Evolutionary conservation across 2,113 vertebrate species (phyloP).

Genomic region (Microcebus griseorufus): DNA sequence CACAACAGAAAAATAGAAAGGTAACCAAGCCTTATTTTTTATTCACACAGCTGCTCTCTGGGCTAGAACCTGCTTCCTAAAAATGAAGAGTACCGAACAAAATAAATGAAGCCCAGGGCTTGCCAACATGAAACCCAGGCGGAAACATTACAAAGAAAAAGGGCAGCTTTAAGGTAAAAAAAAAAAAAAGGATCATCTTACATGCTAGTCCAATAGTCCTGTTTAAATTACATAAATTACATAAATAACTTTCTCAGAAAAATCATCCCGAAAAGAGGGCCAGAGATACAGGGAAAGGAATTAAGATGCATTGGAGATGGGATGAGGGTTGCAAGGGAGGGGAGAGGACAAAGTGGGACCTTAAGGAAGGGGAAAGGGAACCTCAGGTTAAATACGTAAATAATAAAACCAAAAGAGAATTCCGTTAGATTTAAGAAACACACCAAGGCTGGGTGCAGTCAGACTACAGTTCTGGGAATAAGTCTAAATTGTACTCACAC

Average conservation of each 20-base stretch:
- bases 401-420: conserved; percentile 22
- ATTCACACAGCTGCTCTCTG: conserved; percentile 69
- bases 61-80: conserved; percentile 66
- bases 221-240: background rate
- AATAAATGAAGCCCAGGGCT: background rate
- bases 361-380: background rate
- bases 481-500: no score
- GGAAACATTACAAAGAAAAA: background rate
- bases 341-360: background rate
- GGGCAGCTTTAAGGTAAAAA: background rate
- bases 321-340: background rate
- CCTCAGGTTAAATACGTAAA: background rate
- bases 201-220: background rate
- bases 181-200: background rate
- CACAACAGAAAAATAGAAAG: conserved; percentile 81
- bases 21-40: conserved; percentile 73
- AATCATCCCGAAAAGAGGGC: background rate
- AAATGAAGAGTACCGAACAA: background rate
- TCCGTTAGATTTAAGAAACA: background rate
- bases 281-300: background rate
- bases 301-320: background rate
- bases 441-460: background rate
- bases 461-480: no score
- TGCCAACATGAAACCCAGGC: background rate
- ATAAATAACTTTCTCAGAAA: conserved; percentile 11